Evolutionary conservation across 2,113 vertebrate species (phyloP), one percentile per base, ranked within the genome.

Genomic region (Sula dactylatra): DNA sequence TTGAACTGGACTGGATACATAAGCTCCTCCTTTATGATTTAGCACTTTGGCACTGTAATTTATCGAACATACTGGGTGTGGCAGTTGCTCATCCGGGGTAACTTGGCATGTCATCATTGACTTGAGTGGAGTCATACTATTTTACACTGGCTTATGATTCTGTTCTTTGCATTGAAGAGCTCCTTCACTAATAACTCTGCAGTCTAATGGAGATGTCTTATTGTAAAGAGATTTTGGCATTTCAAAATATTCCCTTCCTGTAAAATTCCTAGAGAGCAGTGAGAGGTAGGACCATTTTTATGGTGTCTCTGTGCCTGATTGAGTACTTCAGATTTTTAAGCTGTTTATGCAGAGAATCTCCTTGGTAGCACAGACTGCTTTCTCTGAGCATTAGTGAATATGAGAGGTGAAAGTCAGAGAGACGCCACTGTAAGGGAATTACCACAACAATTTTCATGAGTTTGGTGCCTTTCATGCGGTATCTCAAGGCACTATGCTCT

Each of bases 401-500:
- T 38, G 66, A 84, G 73, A 93, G 88, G 93, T 91, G 80, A 95
- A 96, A 97, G 79, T 82, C 90, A 92, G 82, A 93, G 85, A 95
- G 90, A 89, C 72, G 87, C 21, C 64, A 72, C 88, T 96, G 88
- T 91, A 91, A 7, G 70, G 95, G 88, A 94, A 83, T 49, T 29
- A 92, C 81, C 86, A 87, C 85, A 84, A 94, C 93, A 54, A 67
- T 94, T 96, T 90, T 95, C 94, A 94, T 88, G 42, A 82, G 78
- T 87, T 93, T 85, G 86, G 62, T 84, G 81, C 56, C 94, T 97
- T 97, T 96, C 88, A 72, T 93, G 73, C 38, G 15, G 67, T 84
- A 77, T 95, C 94, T 97, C 84, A 67, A 96, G 95, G 88, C 94
- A 47, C 88, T 95, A 45, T 66, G 86, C 82, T 90, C 93, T 97